Percentiles rank a stretch among this genome's conserved stretches.
Conservation (phyloP, 1,140 invertebrate species). For the Alviniconcha marisindica region DNA sequence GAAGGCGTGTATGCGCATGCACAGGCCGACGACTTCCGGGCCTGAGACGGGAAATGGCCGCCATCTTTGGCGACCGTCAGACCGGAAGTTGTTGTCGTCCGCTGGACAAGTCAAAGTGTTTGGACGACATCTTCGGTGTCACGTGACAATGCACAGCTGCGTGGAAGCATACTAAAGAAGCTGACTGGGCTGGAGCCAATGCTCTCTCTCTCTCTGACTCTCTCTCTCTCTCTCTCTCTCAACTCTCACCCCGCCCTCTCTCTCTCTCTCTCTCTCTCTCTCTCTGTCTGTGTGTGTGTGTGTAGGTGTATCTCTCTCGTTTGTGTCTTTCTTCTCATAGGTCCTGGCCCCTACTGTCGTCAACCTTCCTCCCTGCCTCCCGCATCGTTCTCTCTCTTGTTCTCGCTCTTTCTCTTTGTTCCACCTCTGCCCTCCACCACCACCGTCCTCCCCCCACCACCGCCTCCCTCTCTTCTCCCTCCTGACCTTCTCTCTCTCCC, state of each 20-base stretch:
- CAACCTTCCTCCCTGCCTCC: too few relatives aligned
- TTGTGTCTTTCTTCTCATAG: too few relatives aligned
- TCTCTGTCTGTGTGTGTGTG: neutral
- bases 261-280: neutral
- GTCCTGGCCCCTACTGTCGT: too few relatives aligned
- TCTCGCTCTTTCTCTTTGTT: too few relatives aligned
- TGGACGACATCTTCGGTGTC: slow-evolving; percentile 5
- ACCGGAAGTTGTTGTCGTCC: slow-evolving; percentile 21
- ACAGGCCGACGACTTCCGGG: neutral
- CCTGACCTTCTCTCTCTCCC: too few relatives aligned
- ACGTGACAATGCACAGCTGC: slow-evolving; percentile 1
- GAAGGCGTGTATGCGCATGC: slow-evolving; percentile 17
- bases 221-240: neutral
- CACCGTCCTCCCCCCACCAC: too few relatives aligned
- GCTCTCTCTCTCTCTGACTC: neutral
- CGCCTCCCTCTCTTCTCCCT: too few relatives aligned
- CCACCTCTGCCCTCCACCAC: too few relatives aligned
- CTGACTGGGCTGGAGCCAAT: neutral
- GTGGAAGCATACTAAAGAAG: neutral
- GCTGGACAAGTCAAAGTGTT: neutral
- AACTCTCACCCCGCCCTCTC: too few relatives aligned
- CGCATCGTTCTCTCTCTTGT: too few relatives aligned
- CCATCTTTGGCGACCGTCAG: slow-evolving; percentile 22
- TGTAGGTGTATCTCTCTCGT: too few relatives aligned
- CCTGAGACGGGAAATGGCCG: neutral